Percentiles rank a stretch among this genome's conserved stretches.
phyloP scores from a whole-genome alignment of 1,140 invertebrate species.

The Aphelenchoides avenae region DNA sequence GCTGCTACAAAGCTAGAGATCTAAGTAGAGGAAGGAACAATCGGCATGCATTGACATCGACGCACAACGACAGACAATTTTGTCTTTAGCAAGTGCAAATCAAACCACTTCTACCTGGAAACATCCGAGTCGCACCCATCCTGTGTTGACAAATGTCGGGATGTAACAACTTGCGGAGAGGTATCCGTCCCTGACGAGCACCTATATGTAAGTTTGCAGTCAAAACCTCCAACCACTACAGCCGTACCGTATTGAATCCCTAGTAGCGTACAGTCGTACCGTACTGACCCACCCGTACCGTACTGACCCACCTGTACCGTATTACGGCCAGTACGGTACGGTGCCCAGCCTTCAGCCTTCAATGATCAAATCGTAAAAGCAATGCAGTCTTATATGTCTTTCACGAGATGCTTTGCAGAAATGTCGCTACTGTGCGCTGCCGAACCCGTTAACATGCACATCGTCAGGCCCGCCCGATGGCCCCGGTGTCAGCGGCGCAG shows the following conservation, averaged over 20 bases:
- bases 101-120: constrained; percentile 33
- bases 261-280: no score
- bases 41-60: neutral
- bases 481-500: constrained; percentile 21
- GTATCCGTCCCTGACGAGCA: constrained; percentile 47
- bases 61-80: neutral
- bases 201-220: constrained; percentile 40
- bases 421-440: constrained; percentile 34
- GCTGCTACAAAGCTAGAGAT: neutral
- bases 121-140: constrained; percentile 9
- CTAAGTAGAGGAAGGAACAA: no score
- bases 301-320: no score
- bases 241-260: no score
- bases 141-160: constrained; percentile 34
- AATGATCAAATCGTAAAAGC: constrained; percentile 10
- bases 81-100: constrained; percentile 30
- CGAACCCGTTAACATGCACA: constrained; percentile 38
- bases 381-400: neutral
- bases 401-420: constrained; percentile 19
- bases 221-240: neutral
- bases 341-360: neutral
- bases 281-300: no score
- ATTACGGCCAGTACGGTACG: neutral
- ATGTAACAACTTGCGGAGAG: constrained; percentile 52
- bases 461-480: constrained; percentile 36